Percentiles rank a stretch among this genome's conserved stretches.
Conservation (phyloP, 1,140 invertebrate species). For the Aphaenogaster floridana region DNA sequence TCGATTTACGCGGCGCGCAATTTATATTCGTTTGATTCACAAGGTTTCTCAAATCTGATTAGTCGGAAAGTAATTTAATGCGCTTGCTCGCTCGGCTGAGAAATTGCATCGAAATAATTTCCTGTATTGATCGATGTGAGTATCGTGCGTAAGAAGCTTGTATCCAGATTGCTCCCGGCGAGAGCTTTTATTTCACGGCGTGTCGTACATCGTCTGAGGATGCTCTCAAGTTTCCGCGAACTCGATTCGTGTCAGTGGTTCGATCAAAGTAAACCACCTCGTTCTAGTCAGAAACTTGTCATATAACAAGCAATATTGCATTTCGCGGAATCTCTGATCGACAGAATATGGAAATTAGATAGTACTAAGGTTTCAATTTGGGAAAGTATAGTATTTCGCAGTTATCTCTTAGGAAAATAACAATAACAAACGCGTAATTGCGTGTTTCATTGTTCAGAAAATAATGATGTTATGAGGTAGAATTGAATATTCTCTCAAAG, state of each 20-base stretch:
- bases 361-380: background rate
- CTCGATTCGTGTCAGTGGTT: slow-evolving; percentile 76
- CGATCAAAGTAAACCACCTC: slow-evolving; percentile 44
- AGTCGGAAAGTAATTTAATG: background rate
- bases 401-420: background rate
- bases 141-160: background rate
- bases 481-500: background rate
- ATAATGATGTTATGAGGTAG: background rate
- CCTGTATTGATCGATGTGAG: background rate
- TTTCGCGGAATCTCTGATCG: background rate
- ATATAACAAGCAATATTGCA: slow-evolving; percentile 9
- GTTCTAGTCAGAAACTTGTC: background rate
- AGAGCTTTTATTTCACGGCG: slow-evolving; percentile 12
- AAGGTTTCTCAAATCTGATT: slow-evolving; percentile 16
- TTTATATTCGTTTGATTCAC: background rate
- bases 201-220: slow-evolving; percentile 2
- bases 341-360: background rate
- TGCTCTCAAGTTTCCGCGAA: slow-evolving; percentile 69
- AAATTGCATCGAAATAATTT: slow-evolving; percentile 31
- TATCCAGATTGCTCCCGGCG: background rate
- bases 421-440: background rate
- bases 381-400: background rate
- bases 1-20: background rate
- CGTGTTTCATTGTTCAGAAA: slow-evolving; percentile 11
- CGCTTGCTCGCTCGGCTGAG: background rate